Evolutionary conservation across 2,888 invertebrate species (phyloP).

Genomic region (Yponomeuta evonymella): DNA sequence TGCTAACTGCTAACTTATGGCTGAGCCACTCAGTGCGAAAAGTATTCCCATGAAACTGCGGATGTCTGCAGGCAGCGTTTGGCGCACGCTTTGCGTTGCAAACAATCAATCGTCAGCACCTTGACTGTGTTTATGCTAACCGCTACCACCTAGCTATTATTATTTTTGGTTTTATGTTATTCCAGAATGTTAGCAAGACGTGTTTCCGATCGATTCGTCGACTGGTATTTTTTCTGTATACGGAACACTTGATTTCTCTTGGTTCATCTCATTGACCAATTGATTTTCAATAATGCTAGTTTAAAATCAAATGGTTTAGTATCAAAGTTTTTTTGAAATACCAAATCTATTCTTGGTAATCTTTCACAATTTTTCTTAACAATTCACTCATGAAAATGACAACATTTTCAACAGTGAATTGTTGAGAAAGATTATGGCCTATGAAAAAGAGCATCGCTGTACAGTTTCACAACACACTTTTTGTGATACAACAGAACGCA

Average conservation of each 20-base stretch:
- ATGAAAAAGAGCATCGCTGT: background rate
- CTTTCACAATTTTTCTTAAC: background rate
- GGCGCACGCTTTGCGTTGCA: constrained; percentile 30
- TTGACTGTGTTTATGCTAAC: constrained; percentile 33
- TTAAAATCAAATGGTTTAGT: no score
- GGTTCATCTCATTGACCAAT: background rate
- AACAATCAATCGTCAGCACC: constrained; percentile 39
- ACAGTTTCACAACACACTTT: background rate
- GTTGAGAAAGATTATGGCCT: background rate
- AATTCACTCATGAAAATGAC: no score
- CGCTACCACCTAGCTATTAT: constrained; percentile 24
- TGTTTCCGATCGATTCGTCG: background rate
- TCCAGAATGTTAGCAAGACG: constrained; percentile 6
- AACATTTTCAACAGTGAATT: background rate
- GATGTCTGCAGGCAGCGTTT: constrained; percentile 16
- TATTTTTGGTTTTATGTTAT: constrained; percentile 23
- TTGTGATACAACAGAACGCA: constrained; percentile 27
- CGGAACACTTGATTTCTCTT: background rate
- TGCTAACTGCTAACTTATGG: no score
- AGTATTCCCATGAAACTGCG: constrained; percentile 12
- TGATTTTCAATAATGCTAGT: background rate
- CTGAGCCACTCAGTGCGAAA: no score
- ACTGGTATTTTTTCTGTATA: background rate
- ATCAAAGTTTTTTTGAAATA: no score
- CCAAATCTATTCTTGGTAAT: background rate